phyloP scores from a whole-genome alignment of 2,888 invertebrate genomes.

The Ophion ellenae region DNA sequence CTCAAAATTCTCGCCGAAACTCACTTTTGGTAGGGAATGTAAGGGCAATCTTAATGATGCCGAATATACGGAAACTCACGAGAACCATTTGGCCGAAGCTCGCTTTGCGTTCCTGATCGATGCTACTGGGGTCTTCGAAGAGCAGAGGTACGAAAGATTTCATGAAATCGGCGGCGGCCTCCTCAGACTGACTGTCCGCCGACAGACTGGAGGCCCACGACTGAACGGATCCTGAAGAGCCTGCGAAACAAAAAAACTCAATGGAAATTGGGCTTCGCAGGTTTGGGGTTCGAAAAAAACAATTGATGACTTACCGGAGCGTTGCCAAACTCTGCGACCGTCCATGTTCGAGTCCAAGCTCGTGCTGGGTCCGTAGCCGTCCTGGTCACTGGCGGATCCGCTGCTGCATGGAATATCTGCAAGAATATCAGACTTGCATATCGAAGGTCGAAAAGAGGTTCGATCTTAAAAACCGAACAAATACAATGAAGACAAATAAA shows the following conservation, averaged over 20 bases:
- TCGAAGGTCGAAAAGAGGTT: neutral
- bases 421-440: conserved; percentile 47
- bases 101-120: conserved; percentile 88
- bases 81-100: conserved; percentile 88
- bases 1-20: no score
- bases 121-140: conserved; percentile 86
- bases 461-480: conserved; percentile 60
- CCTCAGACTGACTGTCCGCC: conserved; percentile 86
- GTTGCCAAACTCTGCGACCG: conserved; percentile 81
- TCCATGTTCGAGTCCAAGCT: conserved; percentile 85
- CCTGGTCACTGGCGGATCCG: conserved; percentile 86
- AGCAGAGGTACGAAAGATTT: conserved; percentile 87
- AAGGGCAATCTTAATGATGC: neutral
- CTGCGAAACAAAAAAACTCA: conserved; percentile 72
- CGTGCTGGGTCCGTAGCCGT: conserved; percentile 86
- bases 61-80: conserved; percentile 74
- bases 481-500: conserved; percentile 67
- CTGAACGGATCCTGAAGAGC: conserved; percentile 87
- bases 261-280: no score
- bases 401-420: conserved; percentile 84
- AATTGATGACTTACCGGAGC: conserved; percentile 78
- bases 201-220: conserved; percentile 88
- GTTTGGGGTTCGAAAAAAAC: neutral
- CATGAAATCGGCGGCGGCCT: conserved; percentile 87
- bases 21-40: no score